A percentile compares a stretch with the other conserved stretches of the same genome.
Evolutionary conservation across 2,888 invertebrate genomes (phyloP).

Genomic region (Clunio marinus): DNA sequence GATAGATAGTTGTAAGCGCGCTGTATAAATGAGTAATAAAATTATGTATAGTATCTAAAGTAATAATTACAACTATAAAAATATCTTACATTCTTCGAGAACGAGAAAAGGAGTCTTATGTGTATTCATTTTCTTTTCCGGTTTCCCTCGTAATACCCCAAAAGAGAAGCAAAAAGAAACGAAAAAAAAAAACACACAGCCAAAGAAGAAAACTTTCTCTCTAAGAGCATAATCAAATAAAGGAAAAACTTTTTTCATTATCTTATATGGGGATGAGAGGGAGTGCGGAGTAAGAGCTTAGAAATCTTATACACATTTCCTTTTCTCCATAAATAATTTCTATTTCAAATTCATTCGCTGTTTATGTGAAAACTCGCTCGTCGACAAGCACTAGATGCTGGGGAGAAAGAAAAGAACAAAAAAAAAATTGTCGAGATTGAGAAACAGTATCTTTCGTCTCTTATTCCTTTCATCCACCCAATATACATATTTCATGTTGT

Average conservation of each 20-base stretch:
- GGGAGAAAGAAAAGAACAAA: neutral
- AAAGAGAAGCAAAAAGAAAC: neutral
- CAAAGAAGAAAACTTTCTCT: neutral
- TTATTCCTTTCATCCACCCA: conserved; percentile 5
- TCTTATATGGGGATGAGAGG: conserved; percentile 24
- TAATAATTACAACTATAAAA: conserved; percentile 30
- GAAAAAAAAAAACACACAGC: neutral
- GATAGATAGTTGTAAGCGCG: neutral
- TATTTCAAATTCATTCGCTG: conserved; percentile 19
- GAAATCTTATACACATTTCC: conserved; percentile 21
- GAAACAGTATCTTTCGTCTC: neutral
- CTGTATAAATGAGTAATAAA: conserved; percentile 23
- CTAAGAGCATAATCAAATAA: conserved; percentile 37
- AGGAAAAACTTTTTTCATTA: conserved; percentile 37
- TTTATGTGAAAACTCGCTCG: conserved; percentile 9
- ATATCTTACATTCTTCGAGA: conserved; percentile 9
- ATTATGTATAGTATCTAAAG: conserved; percentile 17
- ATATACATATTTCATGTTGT: neutral
- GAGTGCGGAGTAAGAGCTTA: neutral
- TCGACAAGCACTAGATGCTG: too few species aligned
- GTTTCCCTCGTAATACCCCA: neutral
- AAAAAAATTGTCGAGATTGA: neutral
- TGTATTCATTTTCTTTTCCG: neutral
- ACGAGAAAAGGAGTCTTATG: too few species aligned
- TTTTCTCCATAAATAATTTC: conserved; percentile 20